Percentiles rank a stretch among this genome's conserved stretches.
These are phyloP conservation scores for Chouioia cunea DNA, from an alignment of 2,888 invertebrate species.

Conservation along the genomic window DNA sequence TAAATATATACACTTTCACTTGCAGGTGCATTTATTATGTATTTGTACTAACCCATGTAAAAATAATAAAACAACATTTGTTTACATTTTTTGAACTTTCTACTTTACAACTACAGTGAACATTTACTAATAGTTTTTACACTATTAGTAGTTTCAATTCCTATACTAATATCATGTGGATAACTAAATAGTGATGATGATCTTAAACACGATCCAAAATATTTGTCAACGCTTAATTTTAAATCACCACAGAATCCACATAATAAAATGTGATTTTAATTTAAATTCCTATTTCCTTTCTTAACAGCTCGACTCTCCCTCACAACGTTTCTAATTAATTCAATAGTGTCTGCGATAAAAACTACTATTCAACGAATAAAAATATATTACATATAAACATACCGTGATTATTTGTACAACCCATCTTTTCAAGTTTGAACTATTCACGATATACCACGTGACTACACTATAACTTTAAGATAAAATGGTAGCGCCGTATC, in stretches of 20 bases:
- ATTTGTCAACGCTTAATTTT: neutral
- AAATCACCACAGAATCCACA: conserved; percentile 1
- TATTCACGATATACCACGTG: neutral
- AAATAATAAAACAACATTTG: conserved; percentile 2
- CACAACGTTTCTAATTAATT: neutral
- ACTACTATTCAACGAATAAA: neutral
- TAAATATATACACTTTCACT: too few species aligned
- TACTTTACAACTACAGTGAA: neutral
- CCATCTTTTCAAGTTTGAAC: conserved; percentile 1
- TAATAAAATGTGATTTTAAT: conserved; percentile 2
- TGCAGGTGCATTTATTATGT: neutral
- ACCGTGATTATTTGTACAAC: too few species aligned
- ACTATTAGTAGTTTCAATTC: neutral
- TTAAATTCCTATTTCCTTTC: neutral
- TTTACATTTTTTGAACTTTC: neutral
- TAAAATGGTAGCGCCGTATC: neutral
- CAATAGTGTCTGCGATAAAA: neutral
- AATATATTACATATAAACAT: neutral
- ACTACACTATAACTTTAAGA: neutral
- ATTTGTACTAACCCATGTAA: neutral
- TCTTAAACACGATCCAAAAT: neutral
- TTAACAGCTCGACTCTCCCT: neutral
- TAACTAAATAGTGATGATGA: neutral
- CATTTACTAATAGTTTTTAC: neutral
- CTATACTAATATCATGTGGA: conserved; percentile 3